Evolutionary conservation across 2,888 invertebrate species (phyloP).

Genomic region (Cremastobaeus sp.): DNA sequence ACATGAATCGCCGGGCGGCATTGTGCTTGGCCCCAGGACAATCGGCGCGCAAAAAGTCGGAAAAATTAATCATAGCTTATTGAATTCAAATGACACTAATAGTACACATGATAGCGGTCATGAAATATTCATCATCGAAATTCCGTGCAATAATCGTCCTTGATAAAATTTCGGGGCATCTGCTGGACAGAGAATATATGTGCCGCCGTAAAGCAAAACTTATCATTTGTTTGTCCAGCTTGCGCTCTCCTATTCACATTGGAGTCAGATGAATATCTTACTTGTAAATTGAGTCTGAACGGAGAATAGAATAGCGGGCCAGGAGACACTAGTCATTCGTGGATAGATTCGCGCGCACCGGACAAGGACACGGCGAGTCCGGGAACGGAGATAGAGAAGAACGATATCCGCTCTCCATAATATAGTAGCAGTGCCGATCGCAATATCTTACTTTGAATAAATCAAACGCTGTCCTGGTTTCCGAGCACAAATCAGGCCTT

Average conservation of each 20-base stretch:
- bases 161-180: slow-evolving; percentile 39
- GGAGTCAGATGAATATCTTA: slow-evolving; percentile 74
- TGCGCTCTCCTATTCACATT: slow-evolving; percentile 64
- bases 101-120: slow-evolving; percentile 45
- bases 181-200: slow-evolving; percentile 22
- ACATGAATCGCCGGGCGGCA: slow-evolving; percentile 27
- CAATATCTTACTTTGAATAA: slow-evolving; percentile 77
- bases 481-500: slow-evolving; percentile 71
- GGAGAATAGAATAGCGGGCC: slow-evolving; percentile 45
- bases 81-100: slow-evolving; percentile 40
- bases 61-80: slow-evolving; percentile 51
- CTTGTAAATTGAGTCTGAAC: slow-evolving; percentile 69
- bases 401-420: slow-evolving; percentile 70
- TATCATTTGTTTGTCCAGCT: slow-evolving; percentile 67
- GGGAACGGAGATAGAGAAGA: slow-evolving; percentile 65
- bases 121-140: slow-evolving; percentile 44
- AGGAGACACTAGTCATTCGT: slow-evolving; percentile 35
- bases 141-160: slow-evolving; percentile 37
- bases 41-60: slow-evolving; percentile 19
- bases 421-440: slow-evolving; percentile 74
- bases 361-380: slow-evolving; percentile 47
- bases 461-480: slow-evolving; percentile 73
- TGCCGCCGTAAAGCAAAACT: slow-evolving; percentile 35
- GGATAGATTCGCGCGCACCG: slow-evolving; percentile 39
- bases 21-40: slow-evolving; percentile 22